Conservation (phyloP, 2,888 invertebrate genomes). For the Mesochorus sp. region DNA sequence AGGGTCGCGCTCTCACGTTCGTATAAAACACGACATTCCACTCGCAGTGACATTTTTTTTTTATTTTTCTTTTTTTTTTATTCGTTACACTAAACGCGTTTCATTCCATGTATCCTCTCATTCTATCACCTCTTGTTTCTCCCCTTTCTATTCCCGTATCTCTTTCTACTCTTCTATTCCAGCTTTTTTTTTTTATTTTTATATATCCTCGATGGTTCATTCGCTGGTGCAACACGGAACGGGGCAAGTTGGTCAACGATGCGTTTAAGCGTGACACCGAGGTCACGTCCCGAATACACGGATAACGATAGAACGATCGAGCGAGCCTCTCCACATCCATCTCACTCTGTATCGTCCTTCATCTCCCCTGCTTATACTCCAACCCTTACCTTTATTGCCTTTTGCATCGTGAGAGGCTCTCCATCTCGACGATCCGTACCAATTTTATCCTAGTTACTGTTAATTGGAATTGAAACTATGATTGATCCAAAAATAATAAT, state of each 20-base stretch:
- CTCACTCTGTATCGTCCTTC: not conserved
- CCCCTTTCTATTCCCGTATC: slow-evolving; percentile 17
- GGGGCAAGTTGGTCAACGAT: slow-evolving; percentile 42
- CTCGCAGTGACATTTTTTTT: slow-evolving; percentile 42
- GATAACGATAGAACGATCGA: not conserved
- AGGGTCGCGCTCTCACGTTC: slow-evolving; percentile 48
- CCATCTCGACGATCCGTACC: not conserved
- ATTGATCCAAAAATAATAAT: too few relatives aligned
- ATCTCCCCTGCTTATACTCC: not conserved
- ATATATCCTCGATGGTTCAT: slow-evolving; percentile 20
- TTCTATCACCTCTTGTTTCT: slow-evolving; percentile 12
- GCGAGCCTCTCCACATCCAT: not conserved
- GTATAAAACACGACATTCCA: slow-evolving; percentile 66
- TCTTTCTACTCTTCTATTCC: slow-evolving; percentile 12
- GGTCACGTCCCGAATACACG: slow-evolving; percentile 33
- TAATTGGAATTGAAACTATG: too few relatives aligned
- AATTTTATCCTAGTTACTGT: too few relatives aligned
- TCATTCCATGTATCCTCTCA: slow-evolving; percentile 14
- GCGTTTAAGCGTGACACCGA: slow-evolving; percentile 56
- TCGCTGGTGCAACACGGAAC: slow-evolving; percentile 33
- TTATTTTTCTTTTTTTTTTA: slow-evolving; percentile 32
- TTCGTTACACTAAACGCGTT: slow-evolving; percentile 55
- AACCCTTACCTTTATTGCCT: not conserved
- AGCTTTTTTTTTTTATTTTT: not conserved
- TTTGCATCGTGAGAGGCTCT: not conserved